Base-by-base conservation (phyloP, 1,140 invertebrate species). In the Leptinotarsa texana region DNA sequence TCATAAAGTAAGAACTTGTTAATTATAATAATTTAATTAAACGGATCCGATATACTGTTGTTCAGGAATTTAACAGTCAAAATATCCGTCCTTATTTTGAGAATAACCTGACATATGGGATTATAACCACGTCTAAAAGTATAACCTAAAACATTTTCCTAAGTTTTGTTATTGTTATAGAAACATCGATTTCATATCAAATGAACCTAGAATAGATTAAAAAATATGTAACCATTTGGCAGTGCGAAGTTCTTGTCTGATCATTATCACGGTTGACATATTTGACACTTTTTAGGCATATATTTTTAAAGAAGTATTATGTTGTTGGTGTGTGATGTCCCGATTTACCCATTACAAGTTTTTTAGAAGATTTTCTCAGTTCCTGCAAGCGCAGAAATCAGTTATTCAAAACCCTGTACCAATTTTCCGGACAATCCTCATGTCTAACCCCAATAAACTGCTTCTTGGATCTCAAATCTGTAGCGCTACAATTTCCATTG, bases 381-480 rank as follows among this genome's bases (percentile, higher is more conserved):
- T 24, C 24, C 48, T 61, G 8, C 51, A 49, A 6, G 13, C 51
- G 3, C 4, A n/a, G 42, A 42, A 67, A 67, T 22, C 65, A 27
- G 17, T 24, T n/a, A 67, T 42, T 24, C 65, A 67, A 67, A n/a
- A 22, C 8, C 11, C 17, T 42, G 11, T 27, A 42, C 65, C 27
- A 17, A 47, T n/a, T 24, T 48, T 24, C 1, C 22, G 22, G n/a
- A 11, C 21, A 63, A 11, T 63, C 13, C 24, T 22, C 13, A 17
- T 17, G 18, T 33, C 21, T 5, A 21, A 57, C 51, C 15, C 15
- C 4, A 57, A 57, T 18, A 74, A 69, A 71, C 18, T 65, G 51
- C 57, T 74, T 13, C 13, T 66, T 27, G 63, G 65, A 18, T 21
- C 66, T 21, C 22, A 63, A 68, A 22, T 72, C 13, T 72, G 42